Base-by-base conservation (phyloP, 1,140 invertebrate species). In the Caerostris extrusa region DNA sequence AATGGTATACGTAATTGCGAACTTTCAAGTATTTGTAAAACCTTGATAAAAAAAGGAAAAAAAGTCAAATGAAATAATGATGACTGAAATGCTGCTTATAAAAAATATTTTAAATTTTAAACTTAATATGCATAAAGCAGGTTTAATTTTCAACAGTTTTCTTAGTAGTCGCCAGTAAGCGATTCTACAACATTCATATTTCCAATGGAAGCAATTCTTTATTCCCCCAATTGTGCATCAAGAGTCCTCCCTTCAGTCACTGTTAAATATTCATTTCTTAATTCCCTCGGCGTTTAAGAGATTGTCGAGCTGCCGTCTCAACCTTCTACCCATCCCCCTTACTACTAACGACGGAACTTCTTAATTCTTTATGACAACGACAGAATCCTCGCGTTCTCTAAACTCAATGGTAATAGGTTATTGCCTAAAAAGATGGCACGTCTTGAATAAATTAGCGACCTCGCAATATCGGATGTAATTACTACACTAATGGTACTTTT, bases 251-350 rank as follows among this genome's bases (percentile, higher is more conserved):
- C 8, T 64, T 12, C 14, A 53, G 86, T 7, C 34, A 3, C 14
- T 10, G 64, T 91, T 77, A 91, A 91, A 91, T 91, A 91, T 91
- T 81, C 69, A 91, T 91, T 91, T 53, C 69, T 90, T 60, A 77
- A 77, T 57, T 60, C 71, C 71, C 71, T 61, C 34, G 69, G 71
- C 71, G 71, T 55, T 91, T 60, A 91, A 91, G 17, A 58, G 77
- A 91, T 91, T 91, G 58, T 56, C 17, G n/a, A 5, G 19, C n/a
- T 14, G 61, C 71, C 10, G 71, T 82, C 58, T 34, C 87, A 4
- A 17, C 7, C 34, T 34, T 34, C 34, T 34, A 34, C 34, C 34
- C n/a, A n/a, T n/a, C 3, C 81, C 6, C 56, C 12, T n/a, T 17
- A 3, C 61, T 64, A 2, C 8, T 77, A 77, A 77, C 71, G 71